Evolutionary conservation across 2,113 vertebrate genomes (phyloP), one percentile per base, ranked within the genome.

Genomic region (Blennius ocellaris): DNA sequence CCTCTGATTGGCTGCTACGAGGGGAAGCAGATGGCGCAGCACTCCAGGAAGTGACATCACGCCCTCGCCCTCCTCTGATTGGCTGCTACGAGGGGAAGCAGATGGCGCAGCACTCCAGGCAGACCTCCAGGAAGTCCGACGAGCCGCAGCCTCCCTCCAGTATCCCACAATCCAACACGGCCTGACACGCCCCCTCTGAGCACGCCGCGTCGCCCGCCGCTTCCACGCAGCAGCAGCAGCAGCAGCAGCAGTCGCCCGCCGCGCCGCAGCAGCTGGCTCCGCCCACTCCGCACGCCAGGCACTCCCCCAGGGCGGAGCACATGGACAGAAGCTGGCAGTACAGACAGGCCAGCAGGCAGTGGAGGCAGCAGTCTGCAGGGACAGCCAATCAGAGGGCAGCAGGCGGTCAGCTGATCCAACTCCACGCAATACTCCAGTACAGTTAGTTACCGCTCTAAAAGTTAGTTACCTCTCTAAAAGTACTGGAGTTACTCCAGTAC

Each of bases 11-110:
- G 52, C 56, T 45, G 56, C 8, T 89, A 95, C 1, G 92, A 65
- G 8, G 94, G 92, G 85, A 95, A 94, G 78, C 94, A 95, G 79
- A 95, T 93, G 37, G 94, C 92, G 69, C 95, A 95, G 73, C 94
- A 95, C 58, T 96, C 95, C 70, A 94, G 70, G 52, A 94, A 95
- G 69, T n/a, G n/a, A n/a, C n/a, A n/a, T n/a, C n/a, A n/a, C n/a
- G 11, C 0, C n/a, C 52, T 1, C 11, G 47, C 36, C 41, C 5
- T 1, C 2, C 64, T 69, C 21, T 74, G 57, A 81, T 73, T 73
- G 63, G 52, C 57, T 45, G 56, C 8, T 89, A 95, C 1, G 92
- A 65, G 8, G 94, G 92, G 85, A 95, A 94, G 78, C 94, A 95
- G 79, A 95, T 93, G 37, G 94, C 92, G 69, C 95, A 95, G 73